phyloP scores from a whole-genome alignment of 2,888 invertebrate species.

The Drosophila tripunctata region DNA sequence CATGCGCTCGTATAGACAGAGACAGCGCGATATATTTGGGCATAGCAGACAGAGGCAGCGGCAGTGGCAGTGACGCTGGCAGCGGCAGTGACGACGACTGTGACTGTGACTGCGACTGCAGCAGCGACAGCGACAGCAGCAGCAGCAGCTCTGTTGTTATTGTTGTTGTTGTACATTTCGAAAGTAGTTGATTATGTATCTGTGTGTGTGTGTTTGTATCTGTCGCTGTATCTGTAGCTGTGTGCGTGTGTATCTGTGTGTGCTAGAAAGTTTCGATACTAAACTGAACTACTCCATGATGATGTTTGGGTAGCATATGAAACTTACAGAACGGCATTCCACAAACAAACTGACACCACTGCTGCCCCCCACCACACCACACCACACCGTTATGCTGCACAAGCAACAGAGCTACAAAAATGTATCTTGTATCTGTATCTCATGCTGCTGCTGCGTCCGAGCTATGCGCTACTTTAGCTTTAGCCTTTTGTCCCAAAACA shows the following conservation, averaged over 20 bases:
- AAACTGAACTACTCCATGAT: slow-evolving; percentile 54
- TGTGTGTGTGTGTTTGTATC: slow-evolving; percentile 31
- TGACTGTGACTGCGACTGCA: slow-evolving; percentile 20
- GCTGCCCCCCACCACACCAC: slow-evolving; percentile 6
- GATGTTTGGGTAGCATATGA: slow-evolving; percentile 71
- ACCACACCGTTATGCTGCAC: neutral
- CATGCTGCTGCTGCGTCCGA: slow-evolving; percentile 38
- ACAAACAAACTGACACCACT: slow-evolving; percentile 56
- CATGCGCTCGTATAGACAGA: slow-evolving; percentile 37
- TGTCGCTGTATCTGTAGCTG: slow-evolving; percentile 17
- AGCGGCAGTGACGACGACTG: slow-evolving; percentile 25
- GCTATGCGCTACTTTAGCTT: slow-evolving; percentile 67
- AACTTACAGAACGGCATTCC: slow-evolving; percentile 83
- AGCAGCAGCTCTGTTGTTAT: slow-evolving; percentile 11
- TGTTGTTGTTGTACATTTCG: slow-evolving; percentile 41
- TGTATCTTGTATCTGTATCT: slow-evolving; percentile 55
- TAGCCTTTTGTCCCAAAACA: slow-evolving; percentile 54
- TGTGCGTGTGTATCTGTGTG: slow-evolving; percentile 30
- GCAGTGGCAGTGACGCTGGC: slow-evolving; percentile 19
- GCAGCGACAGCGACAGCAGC: slow-evolving; percentile 8
- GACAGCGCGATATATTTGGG: slow-evolving; percentile 18
- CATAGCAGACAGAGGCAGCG: slow-evolving; percentile 25
- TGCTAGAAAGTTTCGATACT: slow-evolving; percentile 70
- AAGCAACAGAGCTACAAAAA: slow-evolving; percentile 47
- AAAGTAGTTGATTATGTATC: slow-evolving; percentile 46